A percentile compares a stretch with the other conserved stretches of the same genome.
Evolutionary conservation across 2,888 invertebrate genomes (phyloP).

Genomic region (Acleris sparsana): DNA sequence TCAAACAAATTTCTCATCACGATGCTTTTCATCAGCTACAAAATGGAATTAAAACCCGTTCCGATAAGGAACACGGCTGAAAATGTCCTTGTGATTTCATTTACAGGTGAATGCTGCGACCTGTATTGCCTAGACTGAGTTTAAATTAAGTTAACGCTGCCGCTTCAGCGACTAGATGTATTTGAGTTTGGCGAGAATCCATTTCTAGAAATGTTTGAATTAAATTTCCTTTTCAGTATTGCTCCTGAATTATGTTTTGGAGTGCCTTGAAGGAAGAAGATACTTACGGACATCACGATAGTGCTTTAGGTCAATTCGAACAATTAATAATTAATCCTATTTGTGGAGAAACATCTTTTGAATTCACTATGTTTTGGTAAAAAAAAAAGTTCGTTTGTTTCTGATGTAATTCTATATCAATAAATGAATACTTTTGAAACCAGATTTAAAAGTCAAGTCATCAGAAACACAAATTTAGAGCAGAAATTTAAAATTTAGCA

Average conservation of each 20-base stretch:
- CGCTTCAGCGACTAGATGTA: constrained; percentile 50
- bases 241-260: constrained; percentile 4
- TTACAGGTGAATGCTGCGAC: constrained; percentile 57
- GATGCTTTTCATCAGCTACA: background rate
- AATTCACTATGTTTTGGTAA: no score
- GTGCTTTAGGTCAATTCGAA: no score
- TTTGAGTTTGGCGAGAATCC: constrained; percentile 49
- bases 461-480: background rate
- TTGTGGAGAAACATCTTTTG: no score
- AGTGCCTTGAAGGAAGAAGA: background rate
- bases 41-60: constrained; percentile 2
- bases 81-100: constrained; percentile 45
- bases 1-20: background rate
- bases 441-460: background rate
- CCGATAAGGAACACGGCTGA: constrained; percentile 12
- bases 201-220: constrained; percentile 40
- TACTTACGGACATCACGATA: no score
- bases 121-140: constrained; percentile 52
- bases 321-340: no score
- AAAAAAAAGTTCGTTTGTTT: no score
- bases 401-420: no score
- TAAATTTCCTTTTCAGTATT: constrained; percentile 36
- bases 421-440: background rate
- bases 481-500: constrained; percentile 20
- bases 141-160: constrained; percentile 58